phyloP scores from a whole-genome alignment of 1,140 invertebrate species.

The Zeugodacus cucurbitae region DNA sequence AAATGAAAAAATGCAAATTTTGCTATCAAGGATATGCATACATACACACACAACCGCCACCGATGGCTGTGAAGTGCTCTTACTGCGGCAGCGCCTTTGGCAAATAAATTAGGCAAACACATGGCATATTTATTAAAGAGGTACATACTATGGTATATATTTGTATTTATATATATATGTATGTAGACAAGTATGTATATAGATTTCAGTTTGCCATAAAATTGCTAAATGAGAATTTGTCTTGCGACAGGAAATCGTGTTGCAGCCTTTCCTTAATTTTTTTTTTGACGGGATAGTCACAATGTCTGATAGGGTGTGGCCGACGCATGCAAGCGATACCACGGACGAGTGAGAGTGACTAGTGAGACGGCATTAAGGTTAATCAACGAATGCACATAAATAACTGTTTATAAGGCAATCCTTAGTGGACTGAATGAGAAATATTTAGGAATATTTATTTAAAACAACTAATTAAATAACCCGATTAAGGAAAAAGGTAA shows the following conservation, averaged over 20 bases:
- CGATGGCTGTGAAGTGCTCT: background rate
- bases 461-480: too few relatives aligned
- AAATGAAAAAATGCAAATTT: background rate
- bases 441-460: too few relatives aligned
- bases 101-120: conserved; percentile 27
- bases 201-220: background rate
- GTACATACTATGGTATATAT: too few relatives aligned
- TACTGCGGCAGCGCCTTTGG: background rate
- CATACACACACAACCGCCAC: background rate
- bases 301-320: background rate
- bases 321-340: background rate
- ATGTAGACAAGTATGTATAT: background rate
- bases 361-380: background rate
- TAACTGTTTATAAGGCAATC: background rate
- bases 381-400: background rate
- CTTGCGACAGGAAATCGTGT: conserved; percentile 26
- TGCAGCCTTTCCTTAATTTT: background rate
- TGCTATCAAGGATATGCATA: background rate
- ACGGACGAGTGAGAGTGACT: background rate
- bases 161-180: too few relatives aligned
- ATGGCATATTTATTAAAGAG: background rate
- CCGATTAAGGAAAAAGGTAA: too few relatives aligned
- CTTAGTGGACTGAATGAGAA: background rate
- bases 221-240: conserved; percentile 6
- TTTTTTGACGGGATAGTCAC: background rate